phyloP scores from a whole-genome alignment of 2,113 vertebrate species.

The Gallinago jamesoni region DNA sequence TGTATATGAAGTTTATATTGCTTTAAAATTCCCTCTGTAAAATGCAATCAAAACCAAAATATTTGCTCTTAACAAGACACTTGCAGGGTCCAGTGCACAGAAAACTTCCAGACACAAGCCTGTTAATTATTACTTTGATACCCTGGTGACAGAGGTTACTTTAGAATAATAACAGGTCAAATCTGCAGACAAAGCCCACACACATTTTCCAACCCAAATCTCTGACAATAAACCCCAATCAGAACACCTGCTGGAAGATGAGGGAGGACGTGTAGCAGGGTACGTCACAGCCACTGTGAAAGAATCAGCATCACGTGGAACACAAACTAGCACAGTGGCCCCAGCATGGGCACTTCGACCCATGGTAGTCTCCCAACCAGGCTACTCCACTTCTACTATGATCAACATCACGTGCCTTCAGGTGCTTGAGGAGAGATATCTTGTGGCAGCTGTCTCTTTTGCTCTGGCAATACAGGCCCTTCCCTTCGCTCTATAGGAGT shows the following conservation, averaged over 20 bases:
- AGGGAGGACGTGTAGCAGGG: background rate
- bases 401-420: background rate
- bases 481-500: background rate
- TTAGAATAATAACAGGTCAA: background rate
- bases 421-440: too few species aligned
- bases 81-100: background rate
- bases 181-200: background rate
- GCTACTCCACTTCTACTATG: background rate
- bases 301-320: background rate
- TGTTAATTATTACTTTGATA: background rate
- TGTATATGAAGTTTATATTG: background rate
- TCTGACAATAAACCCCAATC: background rate
- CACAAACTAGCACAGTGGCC: background rate
- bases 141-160: background rate
- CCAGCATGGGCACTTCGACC: accelerated
- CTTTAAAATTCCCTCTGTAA: background rate
- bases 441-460: background rate
- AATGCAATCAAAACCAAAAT: background rate
- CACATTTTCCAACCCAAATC: background rate
- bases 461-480: background rate
- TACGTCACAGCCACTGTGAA: background rate
- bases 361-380: background rate
- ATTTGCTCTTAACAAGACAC: background rate
- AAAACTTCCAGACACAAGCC: background rate
- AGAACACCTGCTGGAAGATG: background rate